These are phyloP conservation scores for Periparus ater DNA, from an alignment of 2,797 vertebrate genomes.

Conservation along the genomic window DNA sequence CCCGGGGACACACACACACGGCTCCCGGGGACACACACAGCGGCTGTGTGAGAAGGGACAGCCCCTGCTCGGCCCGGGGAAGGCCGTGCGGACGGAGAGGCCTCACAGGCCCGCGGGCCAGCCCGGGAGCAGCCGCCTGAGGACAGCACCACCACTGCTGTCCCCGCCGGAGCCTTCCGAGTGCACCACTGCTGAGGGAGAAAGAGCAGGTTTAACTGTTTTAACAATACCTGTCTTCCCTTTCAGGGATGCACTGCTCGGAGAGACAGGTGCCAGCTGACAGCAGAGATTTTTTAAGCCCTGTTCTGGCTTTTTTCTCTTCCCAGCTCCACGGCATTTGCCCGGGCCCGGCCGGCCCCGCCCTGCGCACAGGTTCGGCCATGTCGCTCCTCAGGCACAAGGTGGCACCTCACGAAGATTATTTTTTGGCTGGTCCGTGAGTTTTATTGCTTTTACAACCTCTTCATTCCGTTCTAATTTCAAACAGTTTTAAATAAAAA, in stretches of 20 bases:
- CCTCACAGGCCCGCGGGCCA: too few relatives aligned
- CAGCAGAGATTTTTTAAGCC: not conserved
- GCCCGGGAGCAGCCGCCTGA: too few relatives aligned
- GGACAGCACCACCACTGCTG: too few relatives aligned
- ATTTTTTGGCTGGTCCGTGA: not conserved
- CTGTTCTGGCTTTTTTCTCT: not conserved
- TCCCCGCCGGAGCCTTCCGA: not conserved
- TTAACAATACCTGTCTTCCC: not conserved
- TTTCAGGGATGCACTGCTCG: not conserved
- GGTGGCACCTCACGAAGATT: conserved; percentile 24
- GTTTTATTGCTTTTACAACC: not conserved
- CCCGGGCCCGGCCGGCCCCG: not conserved
- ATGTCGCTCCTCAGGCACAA: not conserved
- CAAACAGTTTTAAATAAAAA: not conserved
- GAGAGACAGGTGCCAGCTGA: not conserved
- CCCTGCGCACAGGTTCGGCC: not conserved
- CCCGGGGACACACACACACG: too few relatives aligned
- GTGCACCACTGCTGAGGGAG: not conserved
- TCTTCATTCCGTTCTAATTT: not conserved
- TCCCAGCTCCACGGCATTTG: rapidly evolving
- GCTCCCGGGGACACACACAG: too few relatives aligned
- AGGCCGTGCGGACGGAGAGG: too few relatives aligned
- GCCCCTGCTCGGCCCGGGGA: too few relatives aligned
- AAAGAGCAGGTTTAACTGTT: not conserved
- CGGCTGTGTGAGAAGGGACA: too few relatives aligned